Conservation (phyloP, 2,888 invertebrate species). For the Aelia acuminata region DNA sequence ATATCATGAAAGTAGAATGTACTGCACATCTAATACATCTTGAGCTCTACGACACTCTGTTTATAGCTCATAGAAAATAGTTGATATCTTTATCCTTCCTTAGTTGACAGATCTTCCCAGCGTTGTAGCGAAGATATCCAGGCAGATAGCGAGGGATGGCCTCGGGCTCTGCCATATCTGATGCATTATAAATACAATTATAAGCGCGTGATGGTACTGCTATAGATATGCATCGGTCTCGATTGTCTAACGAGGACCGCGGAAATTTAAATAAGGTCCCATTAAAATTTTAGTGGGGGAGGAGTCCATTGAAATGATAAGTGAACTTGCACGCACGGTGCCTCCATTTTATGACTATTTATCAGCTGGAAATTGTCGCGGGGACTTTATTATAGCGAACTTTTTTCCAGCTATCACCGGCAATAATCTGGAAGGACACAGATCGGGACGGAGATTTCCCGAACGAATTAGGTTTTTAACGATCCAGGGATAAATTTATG, state of each 20-base stretch:
- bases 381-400: background rate
- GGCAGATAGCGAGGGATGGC: background rate
- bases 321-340: conserved; percentile 15
- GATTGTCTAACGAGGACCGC: conserved; percentile 43
- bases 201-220: background rate
- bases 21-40: background rate
- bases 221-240: conserved; percentile 37
- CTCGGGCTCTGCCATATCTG: background rate
- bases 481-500: conserved; percentile 1
- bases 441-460: background rate
- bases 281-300: conserved; percentile 42
- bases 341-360: background rate
- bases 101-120: background rate
- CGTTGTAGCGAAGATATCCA: background rate
- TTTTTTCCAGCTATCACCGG: background rate
- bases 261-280: conserved; percentile 42
- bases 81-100: background rate
- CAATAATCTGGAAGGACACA: background rate
- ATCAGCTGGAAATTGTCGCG: background rate
- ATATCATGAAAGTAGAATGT: too few relatives aligned
- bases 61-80: background rate
- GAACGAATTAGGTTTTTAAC: background rate
- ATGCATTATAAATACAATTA: conserved; percentile 36
- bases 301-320: conserved; percentile 41
- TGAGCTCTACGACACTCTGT: background rate